These are phyloP conservation scores for Resseliella maxima DNA, from an alignment of 2,888 invertebrate species.

Conservation along the genomic window DNA sequence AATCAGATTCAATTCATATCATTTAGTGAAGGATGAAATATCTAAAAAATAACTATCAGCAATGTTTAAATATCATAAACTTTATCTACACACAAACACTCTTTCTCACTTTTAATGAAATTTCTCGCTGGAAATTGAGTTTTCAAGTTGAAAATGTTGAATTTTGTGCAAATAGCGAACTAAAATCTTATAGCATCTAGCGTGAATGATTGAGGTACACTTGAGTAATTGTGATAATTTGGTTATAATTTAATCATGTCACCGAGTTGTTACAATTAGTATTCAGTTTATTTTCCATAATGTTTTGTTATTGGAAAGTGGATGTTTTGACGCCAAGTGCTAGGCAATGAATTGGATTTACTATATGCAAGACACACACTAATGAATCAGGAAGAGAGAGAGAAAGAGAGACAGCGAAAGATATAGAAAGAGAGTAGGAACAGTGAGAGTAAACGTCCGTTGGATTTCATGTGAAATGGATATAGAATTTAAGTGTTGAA, in stretches of 20 bases:
- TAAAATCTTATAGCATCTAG: background rate
- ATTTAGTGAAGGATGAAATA: too few relatives aligned
- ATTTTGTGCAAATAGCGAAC: background rate
- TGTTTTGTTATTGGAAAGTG: background rate
- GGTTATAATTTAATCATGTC: slow-evolving; percentile 41
- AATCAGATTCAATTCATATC: too few relatives aligned
- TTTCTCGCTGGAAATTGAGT: background rate
- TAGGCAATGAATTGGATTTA: too few relatives aligned
- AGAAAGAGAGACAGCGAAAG: background rate
- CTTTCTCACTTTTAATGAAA: background rate
- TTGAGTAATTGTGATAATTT: slow-evolving; percentile 47
- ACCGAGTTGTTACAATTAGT: slow-evolving; percentile 46
- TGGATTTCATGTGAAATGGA: background rate
- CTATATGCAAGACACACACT: background rate
- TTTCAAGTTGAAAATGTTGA: background rate
- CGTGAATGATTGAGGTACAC: background rate
- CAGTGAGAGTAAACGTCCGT: background rate
- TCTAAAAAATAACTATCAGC: too few relatives aligned
- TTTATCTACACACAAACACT: background rate
- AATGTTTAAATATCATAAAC: background rate
- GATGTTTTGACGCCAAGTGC: background rate
- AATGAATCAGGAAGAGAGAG: background rate
- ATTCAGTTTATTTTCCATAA: slow-evolving; percentile 44
- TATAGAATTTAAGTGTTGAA: slow-evolving; percentile 33
- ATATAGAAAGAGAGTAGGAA: background rate